Percentiles rank a stretch among this genome's conserved stretches.
These are phyloP conservation scores for Callyntrura guangdongensis DNA, from an alignment of 2,888 invertebrate species.

Conservation along the genomic window DNA sequence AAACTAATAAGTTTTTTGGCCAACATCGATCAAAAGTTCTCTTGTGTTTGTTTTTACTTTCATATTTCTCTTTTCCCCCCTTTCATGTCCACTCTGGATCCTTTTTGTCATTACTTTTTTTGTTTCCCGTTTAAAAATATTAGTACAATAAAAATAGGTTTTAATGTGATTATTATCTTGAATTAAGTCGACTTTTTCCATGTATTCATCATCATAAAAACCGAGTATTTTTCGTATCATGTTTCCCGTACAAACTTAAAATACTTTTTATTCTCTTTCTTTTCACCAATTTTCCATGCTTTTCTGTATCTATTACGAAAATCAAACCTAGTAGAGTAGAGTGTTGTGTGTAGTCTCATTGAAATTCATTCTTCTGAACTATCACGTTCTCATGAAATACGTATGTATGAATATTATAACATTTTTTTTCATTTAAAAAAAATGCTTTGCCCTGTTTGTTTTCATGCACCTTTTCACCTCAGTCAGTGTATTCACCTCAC, in stretches of 20 bases:
- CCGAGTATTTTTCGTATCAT: slow-evolving; percentile 73
- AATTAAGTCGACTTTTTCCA: slow-evolving; percentile 37
- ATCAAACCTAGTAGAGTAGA: slow-evolving; percentile 33
- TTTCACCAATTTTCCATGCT: slow-evolving; percentile 2
- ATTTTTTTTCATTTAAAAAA: slow-evolving; percentile 34
- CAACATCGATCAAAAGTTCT: slow-evolving; percentile 62
- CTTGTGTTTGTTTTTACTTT: slow-evolving; percentile 10
- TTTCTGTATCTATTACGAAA: neutral
- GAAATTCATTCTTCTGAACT: slow-evolving; percentile 63
- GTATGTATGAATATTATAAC: slow-evolving; percentile 57
- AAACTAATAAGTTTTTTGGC: slow-evolving; percentile 59
- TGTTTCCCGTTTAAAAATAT: slow-evolving; percentile 11
- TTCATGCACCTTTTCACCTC: slow-evolving; percentile 74
- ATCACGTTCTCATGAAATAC: slow-evolving; percentile 74
- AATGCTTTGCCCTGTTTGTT: slow-evolving; percentile 71
- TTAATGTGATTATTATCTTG: slow-evolving; percentile 73
- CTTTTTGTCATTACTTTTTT: slow-evolving; percentile 22
- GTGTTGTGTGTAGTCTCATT: slow-evolving; percentile 57
- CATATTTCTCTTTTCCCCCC: neutral
- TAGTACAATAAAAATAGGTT: slow-evolving; percentile 51
- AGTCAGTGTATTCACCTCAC: slow-evolving; percentile 14
- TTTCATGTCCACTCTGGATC: neutral
- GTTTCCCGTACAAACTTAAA: slow-evolving; percentile 62
- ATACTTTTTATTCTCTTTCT: slow-evolving; percentile 6
- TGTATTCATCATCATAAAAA: slow-evolving; percentile 36